Evolutionary conservation across 2,888 invertebrate genomes (phyloP).

Genomic region (Orthosia gothica): DNA sequence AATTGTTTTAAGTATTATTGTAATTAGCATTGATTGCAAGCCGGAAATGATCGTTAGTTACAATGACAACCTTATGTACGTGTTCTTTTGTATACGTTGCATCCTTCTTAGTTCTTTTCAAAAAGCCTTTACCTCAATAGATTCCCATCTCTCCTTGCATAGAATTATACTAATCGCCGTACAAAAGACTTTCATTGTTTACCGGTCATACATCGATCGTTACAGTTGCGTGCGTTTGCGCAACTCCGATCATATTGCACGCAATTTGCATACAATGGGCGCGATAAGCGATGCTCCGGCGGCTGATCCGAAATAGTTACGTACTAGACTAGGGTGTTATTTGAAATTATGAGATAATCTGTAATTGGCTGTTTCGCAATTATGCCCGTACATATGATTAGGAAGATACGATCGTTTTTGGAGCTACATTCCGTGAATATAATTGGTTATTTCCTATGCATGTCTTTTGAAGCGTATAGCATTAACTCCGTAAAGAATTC

Average conservation of each 20-base stretch:
- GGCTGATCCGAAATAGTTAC: conserved; percentile 56
- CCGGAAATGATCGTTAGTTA: background rate
- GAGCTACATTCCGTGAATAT: conserved; percentile 25
- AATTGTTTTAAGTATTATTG: background rate
- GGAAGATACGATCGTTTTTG: conserved; percentile 34
- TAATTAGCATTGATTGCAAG: background rate
- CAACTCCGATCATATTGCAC: conserved; percentile 82
- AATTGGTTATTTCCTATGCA: conserved; percentile 40
- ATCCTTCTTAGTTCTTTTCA: conserved; percentile 11
- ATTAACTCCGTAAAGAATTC: background rate
- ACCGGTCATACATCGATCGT: conserved; percentile 69
- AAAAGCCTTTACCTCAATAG: conserved; percentile 55
- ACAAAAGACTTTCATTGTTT: conserved; percentile 67
- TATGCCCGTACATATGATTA: conserved; percentile 39
- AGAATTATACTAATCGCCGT: conserved; percentile 57
- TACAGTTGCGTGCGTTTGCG: conserved; percentile 79
- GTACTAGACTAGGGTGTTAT: conserved; percentile 45
- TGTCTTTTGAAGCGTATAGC: background rate
- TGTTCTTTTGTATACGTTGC: background rate
- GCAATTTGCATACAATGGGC: conserved; percentile 87
- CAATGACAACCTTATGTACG: conserved; percentile 12
- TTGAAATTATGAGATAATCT: conserved; percentile 53
- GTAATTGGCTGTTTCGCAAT: conserved; percentile 43
- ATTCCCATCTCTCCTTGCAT: conserved; percentile 60
- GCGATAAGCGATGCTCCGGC: conserved; percentile 78